Conservation (phyloP, 2,888 invertebrate genomes). For the Drosophila kuntzei region DNA sequence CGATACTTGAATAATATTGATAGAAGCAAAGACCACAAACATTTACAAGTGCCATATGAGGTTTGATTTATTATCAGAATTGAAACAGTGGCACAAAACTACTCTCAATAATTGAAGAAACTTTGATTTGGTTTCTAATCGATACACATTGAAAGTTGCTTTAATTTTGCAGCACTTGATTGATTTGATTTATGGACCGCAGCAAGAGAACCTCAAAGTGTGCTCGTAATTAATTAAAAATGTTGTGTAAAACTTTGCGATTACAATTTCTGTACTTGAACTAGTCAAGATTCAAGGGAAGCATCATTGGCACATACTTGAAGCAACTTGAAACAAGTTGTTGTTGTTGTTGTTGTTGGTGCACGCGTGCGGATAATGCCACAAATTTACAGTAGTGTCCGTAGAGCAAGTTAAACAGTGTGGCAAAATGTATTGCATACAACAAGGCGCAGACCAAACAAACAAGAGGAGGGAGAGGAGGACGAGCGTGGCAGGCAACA, state of each 20-base stretch:
- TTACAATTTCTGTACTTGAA: slow-evolving; percentile 2
- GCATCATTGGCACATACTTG: slow-evolving; percentile 28
- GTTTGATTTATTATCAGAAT: neutral
- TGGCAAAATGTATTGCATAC: slow-evolving; percentile 46
- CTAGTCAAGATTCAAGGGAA: neutral
- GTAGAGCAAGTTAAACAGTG: slow-evolving; percentile 42
- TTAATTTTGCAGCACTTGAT: slow-evolving; percentile 16
- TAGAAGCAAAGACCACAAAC: slow-evolving; percentile 2
- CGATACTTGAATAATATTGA: neutral
- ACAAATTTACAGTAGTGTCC: slow-evolving; percentile 29
- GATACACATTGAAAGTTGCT: slow-evolving; percentile 8
- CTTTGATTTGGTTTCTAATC: slow-evolving; percentile 1
- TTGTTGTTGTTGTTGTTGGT: slow-evolving; percentile 6
- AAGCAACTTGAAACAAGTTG: slow-evolving; percentile 43
- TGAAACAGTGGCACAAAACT: neutral
- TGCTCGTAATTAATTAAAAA: slow-evolving; percentile 71
- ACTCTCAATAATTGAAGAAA: slow-evolving; percentile 8
- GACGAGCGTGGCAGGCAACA: slow-evolving; percentile 51
- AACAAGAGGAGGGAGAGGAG: neutral
- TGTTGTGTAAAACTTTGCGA: slow-evolving; percentile 36
- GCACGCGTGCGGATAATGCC: slow-evolving; percentile 43
- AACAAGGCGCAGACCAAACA: slow-evolving; percentile 36
- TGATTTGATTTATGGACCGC: slow-evolving; percentile 44
- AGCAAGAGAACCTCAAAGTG: slow-evolving; percentile 3
- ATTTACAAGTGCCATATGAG: too few relatives aligned